A percentile compares a stretch with the other conserved stretches of the same genome.
Conservation (phyloP, 2,797 vertebrate species). For the Luscinia megarhynchos region DNA sequence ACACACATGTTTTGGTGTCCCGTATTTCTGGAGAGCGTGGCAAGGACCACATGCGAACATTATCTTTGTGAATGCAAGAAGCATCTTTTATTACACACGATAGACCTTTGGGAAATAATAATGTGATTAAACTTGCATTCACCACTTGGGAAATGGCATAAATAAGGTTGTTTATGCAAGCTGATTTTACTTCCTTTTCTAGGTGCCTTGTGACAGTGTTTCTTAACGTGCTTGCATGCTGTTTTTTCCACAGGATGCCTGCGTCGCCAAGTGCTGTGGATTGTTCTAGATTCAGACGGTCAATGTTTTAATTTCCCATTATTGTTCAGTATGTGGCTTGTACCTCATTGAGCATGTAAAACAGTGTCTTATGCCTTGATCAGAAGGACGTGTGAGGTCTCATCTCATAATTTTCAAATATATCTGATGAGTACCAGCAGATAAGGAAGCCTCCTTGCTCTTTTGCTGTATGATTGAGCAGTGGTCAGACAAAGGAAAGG, state of each 20-base stretch:
- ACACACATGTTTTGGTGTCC: fast-evolving
- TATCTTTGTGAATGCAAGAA: not conserved
- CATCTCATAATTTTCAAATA: not conserved
- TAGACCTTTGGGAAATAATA: not conserved
- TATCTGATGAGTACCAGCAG: not conserved
- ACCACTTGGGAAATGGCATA: not conserved
- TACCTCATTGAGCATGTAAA: not conserved
- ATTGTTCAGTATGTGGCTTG: not conserved
- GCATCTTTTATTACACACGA: not conserved
- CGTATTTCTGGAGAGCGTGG: fast-evolving
- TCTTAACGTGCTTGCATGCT: not conserved
- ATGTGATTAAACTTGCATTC: not conserved
- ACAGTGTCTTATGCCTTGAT: not conserved
- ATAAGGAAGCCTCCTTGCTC: not conserved
- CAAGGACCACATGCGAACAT: not conserved
- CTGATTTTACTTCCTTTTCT: constrained; percentile 14
- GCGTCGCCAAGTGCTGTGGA: not conserved
- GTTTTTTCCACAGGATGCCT: constrained; percentile 1
- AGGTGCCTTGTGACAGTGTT: not conserved
- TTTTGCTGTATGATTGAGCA: not conserved
- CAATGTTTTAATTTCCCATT: not conserved
- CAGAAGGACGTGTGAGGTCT: not conserved
- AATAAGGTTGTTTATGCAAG: not conserved
- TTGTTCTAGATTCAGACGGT: not conserved
- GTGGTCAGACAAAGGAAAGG: not conserved